Evolutionary conservation across 2,797 vertebrate genomes (phyloP), one percentile per base, ranked within the genome.

Genomic region (Ctenosaura bakeri): DNA sequence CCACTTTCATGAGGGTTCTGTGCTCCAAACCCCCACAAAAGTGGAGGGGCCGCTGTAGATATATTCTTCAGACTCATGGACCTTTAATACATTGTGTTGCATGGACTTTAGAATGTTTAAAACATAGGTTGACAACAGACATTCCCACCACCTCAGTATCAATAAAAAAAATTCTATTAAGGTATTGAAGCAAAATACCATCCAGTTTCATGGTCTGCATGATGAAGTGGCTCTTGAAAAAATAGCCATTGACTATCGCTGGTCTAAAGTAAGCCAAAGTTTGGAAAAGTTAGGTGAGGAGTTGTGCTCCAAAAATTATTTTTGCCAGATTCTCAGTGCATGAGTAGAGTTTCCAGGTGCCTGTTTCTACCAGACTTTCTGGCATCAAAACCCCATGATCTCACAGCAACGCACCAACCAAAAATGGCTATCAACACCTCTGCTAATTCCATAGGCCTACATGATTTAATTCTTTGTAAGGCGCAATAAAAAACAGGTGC

Each of bases 401-500:
- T 80, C 24, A 56, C 13, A 4, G 26, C 38, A 18, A 14, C 38
- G 6, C 26, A 54, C 38, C 64, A 88, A 54, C n/a, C 42, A 38
- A 52, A 32, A 78, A 35, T 4, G n/a, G n/a, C 22, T 78, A 84
- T 62, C 52, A 71, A n/a, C 22, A 38, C 2, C 22, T 54, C 73
- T 82, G 32, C 50, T n/a, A 0, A 8, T 46, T 62, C 10, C 6
- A 77, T 9, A 46, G 3, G 26, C 79, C 8, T 13, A 18, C 4
- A 50, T 18, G 9, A 10, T 3, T 50, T 54, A 13, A n/a, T 9
- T 10, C 42, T 74, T 42, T 10, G 26, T 26, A 84, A 9, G 18
- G 59, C 16, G 62, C 64, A 90, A 77, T 83, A 14, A 90, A 52
- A 59, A 90, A 83, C 71, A 83, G 5, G 18, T 83, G 29, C 26